Evolutionary conservation across 23 tunicate species (phyloP).

Genomic region (Trididemnum miniatum): DNA sequence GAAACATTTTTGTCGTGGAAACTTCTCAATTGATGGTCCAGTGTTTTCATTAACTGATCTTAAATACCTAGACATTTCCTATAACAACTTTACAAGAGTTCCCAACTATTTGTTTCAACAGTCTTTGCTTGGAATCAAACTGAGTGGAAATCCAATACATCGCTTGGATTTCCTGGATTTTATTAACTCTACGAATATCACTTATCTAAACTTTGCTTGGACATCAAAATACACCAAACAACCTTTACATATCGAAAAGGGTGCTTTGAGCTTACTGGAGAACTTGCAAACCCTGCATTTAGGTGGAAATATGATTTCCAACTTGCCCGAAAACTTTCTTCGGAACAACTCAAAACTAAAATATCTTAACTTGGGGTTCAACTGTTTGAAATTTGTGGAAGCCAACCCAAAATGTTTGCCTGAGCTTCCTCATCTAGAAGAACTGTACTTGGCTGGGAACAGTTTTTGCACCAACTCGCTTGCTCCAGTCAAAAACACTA

Average conservation of each 20-base stretch:
- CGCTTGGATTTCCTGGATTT: not conserved
- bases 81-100: not conserved
- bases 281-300: not conserved
- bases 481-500: not conserved
- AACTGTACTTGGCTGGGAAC: not conserved
- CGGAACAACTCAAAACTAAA: not conserved
- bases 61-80: not conserved
- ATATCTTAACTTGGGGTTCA: not conserved
- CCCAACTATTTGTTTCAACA: constrained; percentile 3
- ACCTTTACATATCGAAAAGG: not conserved
- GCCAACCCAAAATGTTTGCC: not conserved
- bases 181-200: not conserved
- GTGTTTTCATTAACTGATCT: not conserved
- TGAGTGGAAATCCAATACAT: not conserved
- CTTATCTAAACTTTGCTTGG: constrained; percentile 1
- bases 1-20: constrained; percentile 3
- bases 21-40: not conserved
- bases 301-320: not conserved
- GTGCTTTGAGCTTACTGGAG: not conserved
- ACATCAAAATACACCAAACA: not conserved
- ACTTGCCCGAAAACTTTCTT: not conserved
- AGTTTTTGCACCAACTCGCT: not conserved
- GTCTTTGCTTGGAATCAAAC: constrained; percentile 4
- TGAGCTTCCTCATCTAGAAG: not conserved
- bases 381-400: not conserved